These are phyloP conservation scores for Sylvilagus bachmani DNA, from an alignment of 2,113 vertebrate genomes.

Conservation along the genomic window DNA sequence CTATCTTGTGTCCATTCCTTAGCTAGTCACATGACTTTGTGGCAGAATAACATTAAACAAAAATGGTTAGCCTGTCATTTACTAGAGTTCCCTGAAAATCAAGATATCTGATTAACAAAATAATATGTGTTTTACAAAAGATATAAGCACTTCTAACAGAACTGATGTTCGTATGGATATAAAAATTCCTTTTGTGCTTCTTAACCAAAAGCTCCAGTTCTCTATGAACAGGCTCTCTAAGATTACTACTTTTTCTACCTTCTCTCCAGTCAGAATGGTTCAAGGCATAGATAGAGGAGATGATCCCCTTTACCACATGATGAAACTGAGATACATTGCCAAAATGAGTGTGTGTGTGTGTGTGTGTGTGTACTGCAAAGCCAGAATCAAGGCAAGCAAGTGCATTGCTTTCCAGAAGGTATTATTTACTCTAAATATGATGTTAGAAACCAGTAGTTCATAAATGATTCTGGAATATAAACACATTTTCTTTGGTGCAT, in stretches of 20 bases:
- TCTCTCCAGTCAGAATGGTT: neutral
- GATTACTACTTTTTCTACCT: neutral
- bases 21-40: neutral
- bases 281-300: neutral
- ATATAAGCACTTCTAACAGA: neutral
- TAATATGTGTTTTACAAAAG: neutral
- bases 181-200: neutral
- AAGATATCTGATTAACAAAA: neutral
- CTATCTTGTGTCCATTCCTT: neutral
- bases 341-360: neutral
- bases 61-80: neutral
- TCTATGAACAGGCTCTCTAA: too few relatives aligned
- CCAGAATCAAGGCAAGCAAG: neutral
- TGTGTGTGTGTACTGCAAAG: neutral
- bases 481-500: neutral
- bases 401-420: neutral
- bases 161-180: neutral
- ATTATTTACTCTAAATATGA: neutral
- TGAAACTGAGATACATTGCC: neutral
- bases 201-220: neutral
- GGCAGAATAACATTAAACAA: neutral
- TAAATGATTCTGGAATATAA: neutral
- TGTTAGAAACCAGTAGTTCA: neutral
- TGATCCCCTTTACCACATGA: neutral
- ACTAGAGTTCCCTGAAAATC: neutral